phyloP scores from a whole-genome alignment of 1,140 invertebrate genomes.

The Rhyacophila brunnea region DNA sequence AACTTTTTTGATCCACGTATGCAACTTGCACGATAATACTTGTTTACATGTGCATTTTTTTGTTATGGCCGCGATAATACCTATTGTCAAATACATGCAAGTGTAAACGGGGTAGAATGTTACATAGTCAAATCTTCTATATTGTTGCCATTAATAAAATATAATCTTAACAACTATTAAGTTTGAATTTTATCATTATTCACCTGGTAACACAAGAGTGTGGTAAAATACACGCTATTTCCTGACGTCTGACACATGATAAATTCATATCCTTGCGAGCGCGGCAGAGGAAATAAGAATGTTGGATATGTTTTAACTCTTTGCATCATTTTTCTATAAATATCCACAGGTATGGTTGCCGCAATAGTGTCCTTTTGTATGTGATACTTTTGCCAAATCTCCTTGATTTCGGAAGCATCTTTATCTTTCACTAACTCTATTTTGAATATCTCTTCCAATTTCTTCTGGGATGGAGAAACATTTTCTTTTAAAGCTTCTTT shows the following conservation, averaged over 20 bases:
- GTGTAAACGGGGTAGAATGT: too few relatives aligned
- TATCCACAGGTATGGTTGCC: conserved; percentile 63
- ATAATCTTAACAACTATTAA: too few relatives aligned
- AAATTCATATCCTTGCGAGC: conserved; percentile 85
- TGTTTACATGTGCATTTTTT: too few relatives aligned
- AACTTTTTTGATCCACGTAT: too few relatives aligned
- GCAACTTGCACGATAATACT: too few relatives aligned
- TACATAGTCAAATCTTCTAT: too few relatives aligned
- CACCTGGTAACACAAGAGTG: conserved; percentile 82
- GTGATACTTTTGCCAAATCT: conserved; percentile 82
- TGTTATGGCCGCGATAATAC: too few relatives aligned
- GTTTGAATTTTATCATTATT: too few relatives aligned
- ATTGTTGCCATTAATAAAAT: too few relatives aligned
- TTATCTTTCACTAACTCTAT: conserved; percentile 74
- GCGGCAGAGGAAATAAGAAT: conserved; percentile 81
- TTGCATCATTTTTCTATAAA: conserved; percentile 60
- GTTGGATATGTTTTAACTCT: conserved; percentile 61
- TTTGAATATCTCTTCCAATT: conserved; percentile 75
- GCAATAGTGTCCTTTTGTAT: conserved; percentile 72
- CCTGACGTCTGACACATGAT: conserved; percentile 75
- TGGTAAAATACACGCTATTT: conserved; percentile 82
- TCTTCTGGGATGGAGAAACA: conserved; percentile 49
- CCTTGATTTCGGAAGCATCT: conserved; percentile 68
- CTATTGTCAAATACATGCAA: too few relatives aligned
- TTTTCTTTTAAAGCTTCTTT: conserved; percentile 46